These are phyloP conservation scores for Panthera leo DNA, from an alignment of 2,113 vertebrate species.

Conservation along the genomic window DNA sequence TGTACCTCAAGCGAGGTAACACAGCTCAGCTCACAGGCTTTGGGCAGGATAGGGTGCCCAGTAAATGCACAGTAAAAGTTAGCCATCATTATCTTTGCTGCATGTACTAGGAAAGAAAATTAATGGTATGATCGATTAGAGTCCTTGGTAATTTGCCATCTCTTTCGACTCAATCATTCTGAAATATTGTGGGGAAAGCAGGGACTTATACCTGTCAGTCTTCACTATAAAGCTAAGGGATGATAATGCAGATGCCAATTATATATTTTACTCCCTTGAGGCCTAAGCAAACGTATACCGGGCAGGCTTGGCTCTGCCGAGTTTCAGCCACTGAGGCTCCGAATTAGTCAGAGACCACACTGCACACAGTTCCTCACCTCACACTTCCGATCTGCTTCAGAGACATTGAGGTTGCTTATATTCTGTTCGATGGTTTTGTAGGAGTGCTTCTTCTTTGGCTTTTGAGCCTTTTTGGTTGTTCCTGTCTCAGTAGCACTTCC, in stretches of 20 bases:
- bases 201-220: neutral
- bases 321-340: neutral
- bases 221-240: neutral
- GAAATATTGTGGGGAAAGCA: neutral
- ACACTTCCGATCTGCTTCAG: slow-evolving; percentile 86
- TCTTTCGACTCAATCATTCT: neutral
- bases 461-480: slow-evolving; percentile 80
- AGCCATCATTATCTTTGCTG: neutral
- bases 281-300: neutral
- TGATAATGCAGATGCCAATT: neutral
- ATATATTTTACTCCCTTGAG: neutral
- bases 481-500: slow-evolving; percentile 62
- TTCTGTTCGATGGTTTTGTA: slow-evolving; percentile 93
- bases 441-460: slow-evolving; percentile 86
- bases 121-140: neutral
- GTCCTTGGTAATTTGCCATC: neutral
- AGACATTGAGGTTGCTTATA: slow-evolving; percentile 90
- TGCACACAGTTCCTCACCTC: slow-evolving; percentile 84
- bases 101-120: neutral
- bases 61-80: neutral
- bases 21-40: neutral
- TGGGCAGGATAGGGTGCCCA: neutral
- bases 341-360: neutral
- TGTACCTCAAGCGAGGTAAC: neutral
- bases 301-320: neutral